Percentiles rank a stretch among this genome's conserved stretches.
These are phyloP conservation scores for Bujurquina vittata DNA, from an alignment of 2,113 vertebrate genomes.

Conservation along the genomic window DNA sequence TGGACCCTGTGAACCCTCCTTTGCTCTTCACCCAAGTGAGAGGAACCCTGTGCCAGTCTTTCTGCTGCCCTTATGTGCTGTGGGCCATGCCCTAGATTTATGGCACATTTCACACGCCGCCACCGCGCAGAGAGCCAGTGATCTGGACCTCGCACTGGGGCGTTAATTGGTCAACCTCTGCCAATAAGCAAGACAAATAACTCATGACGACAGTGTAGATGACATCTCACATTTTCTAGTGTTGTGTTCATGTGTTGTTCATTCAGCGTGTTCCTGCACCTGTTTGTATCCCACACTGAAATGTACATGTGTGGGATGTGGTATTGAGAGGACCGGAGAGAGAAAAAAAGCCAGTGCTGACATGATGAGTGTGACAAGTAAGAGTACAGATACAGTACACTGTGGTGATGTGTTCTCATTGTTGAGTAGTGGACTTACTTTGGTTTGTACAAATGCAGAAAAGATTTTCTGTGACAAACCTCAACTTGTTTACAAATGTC, in stretches of 20 bases:
- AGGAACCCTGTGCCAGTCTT: slow-evolving; percentile 60
- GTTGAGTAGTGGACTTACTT: slow-evolving; percentile 24
- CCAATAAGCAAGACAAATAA: slow-evolving; percentile 72
- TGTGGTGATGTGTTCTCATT: slow-evolving; percentile 30
- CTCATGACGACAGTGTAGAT: slow-evolving; percentile 58
- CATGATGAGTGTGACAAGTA: slow-evolving; percentile 61
- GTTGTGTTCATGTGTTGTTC: slow-evolving; percentile 36
- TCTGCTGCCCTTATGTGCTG: slow-evolving; percentile 66
- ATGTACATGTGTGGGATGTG: slow-evolving; percentile 59
- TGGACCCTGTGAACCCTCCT: slow-evolving; percentile 47
- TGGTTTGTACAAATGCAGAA: slow-evolving; percentile 44
- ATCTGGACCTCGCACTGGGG: slow-evolving; percentile 70
- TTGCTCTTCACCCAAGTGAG: slow-evolving; percentile 59
- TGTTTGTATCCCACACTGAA: slow-evolving; percentile 54
- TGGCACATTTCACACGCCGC: slow-evolving; percentile 78
- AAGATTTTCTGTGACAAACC: slow-evolving; percentile 36
- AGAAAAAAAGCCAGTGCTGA: slow-evolving; percentile 36
- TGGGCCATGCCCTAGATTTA: slow-evolving; percentile 76
- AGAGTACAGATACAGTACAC: slow-evolving; percentile 46
- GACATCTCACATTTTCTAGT: slow-evolving; percentile 31
- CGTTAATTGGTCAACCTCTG: slow-evolving; percentile 77
- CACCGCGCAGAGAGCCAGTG: slow-evolving; percentile 66
- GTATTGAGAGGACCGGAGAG: slow-evolving; percentile 26
- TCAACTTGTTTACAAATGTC: slow-evolving; percentile 30
- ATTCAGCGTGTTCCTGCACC: slow-evolving; percentile 56